Percentiles rank a stretch among this genome's conserved stretches.
phyloP scores from a whole-genome alignment of 2,888 invertebrate genomes.

The Lasioglossum pauxillum region DNA sequence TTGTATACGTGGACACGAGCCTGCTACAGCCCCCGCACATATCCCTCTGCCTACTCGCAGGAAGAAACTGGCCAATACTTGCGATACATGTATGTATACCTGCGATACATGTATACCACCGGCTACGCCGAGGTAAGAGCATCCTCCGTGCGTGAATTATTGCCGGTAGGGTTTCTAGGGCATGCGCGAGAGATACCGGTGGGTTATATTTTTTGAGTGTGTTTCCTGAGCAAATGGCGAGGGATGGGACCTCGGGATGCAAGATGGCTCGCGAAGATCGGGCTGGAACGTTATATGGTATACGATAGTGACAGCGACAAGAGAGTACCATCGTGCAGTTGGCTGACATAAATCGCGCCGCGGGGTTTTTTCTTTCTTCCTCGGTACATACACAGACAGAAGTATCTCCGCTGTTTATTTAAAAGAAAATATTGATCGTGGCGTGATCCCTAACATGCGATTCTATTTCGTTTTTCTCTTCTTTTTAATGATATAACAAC shows the following conservation, averaged over 20 bases:
- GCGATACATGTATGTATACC: constrained; percentile 36
- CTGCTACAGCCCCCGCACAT: constrained; percentile 25
- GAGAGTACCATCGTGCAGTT: constrained; percentile 51
- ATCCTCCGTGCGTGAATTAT: constrained; percentile 77
- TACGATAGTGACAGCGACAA: constrained; percentile 54
- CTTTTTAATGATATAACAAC: too few species aligned
- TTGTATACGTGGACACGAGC: constrained; percentile 60
- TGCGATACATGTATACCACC: constrained; percentile 24
- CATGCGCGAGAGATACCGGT: constrained; percentile 66
- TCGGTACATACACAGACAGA: background rate
- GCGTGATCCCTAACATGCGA: background rate
- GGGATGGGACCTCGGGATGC: constrained; percentile 40
- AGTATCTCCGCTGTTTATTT: background rate
- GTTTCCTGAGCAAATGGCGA: constrained; percentile 57
- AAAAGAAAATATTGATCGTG: background rate
- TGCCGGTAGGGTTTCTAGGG: constrained; percentile 73
- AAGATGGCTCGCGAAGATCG: constrained; percentile 44
- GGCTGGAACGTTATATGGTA: constrained; percentile 27
- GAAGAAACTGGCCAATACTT: constrained; percentile 62
- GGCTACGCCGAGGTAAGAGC: constrained; percentile 70
- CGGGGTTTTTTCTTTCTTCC: constrained; percentile 60
- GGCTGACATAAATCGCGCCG: constrained; percentile 69
- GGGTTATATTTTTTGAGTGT: constrained; percentile 67
- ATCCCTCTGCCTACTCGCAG: constrained; percentile 27
- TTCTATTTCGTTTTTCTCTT: background rate